Conservation (phyloP, 1,140 invertebrate species). For the Rhizoglyphus robini region DNA sequence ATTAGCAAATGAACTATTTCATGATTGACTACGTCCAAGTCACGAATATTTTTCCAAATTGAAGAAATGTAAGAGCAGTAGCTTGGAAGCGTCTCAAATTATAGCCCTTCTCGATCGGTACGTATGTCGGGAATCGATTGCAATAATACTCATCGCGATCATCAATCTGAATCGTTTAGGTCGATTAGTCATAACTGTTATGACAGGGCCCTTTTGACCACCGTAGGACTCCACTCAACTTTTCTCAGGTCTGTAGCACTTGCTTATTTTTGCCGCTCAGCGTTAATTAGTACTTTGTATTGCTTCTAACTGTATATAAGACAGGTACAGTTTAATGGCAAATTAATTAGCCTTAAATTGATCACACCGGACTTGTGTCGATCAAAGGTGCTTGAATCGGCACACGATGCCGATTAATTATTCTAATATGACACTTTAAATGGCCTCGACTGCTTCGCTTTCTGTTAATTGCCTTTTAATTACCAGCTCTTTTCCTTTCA, state of each 20-base stretch:
- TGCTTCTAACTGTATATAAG: too few relatives aligned
- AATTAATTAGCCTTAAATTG: constrained; percentile 4
- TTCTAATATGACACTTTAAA: not conserved
- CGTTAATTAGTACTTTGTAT: too few relatives aligned
- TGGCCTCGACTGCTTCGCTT: not conserved
- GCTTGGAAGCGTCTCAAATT: too few relatives aligned
- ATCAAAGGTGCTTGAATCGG: not conserved
- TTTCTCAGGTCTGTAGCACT: not conserved
- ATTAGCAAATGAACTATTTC: too few relatives aligned
- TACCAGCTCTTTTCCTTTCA: not conserved
- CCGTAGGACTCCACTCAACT: too few relatives aligned
- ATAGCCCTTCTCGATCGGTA: too few relatives aligned
- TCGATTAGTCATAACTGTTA: constrained; percentile 7
- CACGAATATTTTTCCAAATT: too few relatives aligned
- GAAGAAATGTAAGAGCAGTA: too few relatives aligned
- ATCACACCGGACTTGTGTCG: not conserved
- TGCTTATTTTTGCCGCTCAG: too few relatives aligned
- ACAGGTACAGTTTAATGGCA: constrained; percentile 6
- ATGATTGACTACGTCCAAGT: too few relatives aligned
- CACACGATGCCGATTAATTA: constrained; percentile 8
- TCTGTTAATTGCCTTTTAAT: not conserved
- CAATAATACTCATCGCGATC: constrained; percentile 10
- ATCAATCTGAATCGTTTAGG: not conserved
- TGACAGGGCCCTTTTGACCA: not conserved
- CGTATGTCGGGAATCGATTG: not conserved